Base-by-base conservation (phyloP, 2,113 vertebrate genomes). In the Cromileptes altivelis region DNA sequence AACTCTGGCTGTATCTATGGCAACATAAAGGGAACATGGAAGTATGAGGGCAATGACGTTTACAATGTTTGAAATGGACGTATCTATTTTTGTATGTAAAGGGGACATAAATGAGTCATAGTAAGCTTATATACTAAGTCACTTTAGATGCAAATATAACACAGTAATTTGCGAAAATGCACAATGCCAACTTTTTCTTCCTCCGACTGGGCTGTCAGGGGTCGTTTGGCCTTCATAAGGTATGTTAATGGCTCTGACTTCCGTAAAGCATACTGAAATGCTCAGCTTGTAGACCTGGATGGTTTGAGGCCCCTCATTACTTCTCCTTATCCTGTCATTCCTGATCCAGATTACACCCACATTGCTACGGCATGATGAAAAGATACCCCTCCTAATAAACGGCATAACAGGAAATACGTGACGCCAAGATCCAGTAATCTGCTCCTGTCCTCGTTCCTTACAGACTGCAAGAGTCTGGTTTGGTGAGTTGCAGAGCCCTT, bases 361-460 rank as follows among this genome's bases (percentile, higher is more conserved):
- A 42, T 19, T 45, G 25, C 1, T 45, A 62, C 4, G 55, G 9
- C 0, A 10, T 7, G 50, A 69, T 84, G 65, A 76, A 21, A 74
- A 55, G 56, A 80, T 67, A 27, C 11, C 9, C 6, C 2, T 52
- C 67, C 25, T 23, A 60, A 79, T 81, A 81, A 81, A 74, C 69
- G 56, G 67, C 61, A 56, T 11, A 67, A 79, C 49, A 25, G 84
- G 40, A 91, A 89, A 73, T 40, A 56, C 60, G 17, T 45, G 53
- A 74, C 14, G 65, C 8, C 42, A 10, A 57, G 14, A 25, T 67
- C 52, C 30, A 30, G 23, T 15, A 49, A 79, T 77, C 13, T 0
- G 11, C 12, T 19, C 45, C 47, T 50, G 6, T 57, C 27, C 23
- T 62, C 21, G 5, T 62, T 70, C 23, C 37, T 45, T 40, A 7